phyloP scores from a whole-genome alignment of 2,113 vertebrate genomes.

The Paradisaea rubra region DNA sequence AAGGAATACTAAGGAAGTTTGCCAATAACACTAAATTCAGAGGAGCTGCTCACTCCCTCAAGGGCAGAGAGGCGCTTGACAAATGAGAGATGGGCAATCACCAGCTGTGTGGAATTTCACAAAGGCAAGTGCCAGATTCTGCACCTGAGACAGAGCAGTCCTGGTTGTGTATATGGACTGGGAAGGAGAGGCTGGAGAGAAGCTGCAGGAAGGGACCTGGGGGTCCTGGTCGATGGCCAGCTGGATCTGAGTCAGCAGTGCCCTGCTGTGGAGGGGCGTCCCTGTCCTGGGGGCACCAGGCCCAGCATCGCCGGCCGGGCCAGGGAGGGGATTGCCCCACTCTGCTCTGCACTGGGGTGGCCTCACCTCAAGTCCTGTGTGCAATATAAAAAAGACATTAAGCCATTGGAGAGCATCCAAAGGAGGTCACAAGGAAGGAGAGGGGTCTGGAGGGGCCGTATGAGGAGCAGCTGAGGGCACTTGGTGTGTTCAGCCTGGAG shows the following conservation, averaged over 20 bases:
- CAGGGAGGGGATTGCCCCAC: not conserved
- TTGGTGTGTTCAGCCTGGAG: not conserved
- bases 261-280: not conserved
- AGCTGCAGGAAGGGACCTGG: not conserved
- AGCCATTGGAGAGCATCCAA: not conserved
- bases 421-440: not conserved
- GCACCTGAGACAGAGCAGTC: not conserved
- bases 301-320: rapidly evolving
- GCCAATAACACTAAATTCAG: not conserved
- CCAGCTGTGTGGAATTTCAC: not conserved
- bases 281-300: not conserved
- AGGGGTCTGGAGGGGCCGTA: not conserved
- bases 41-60: not conserved
- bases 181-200: not conserved
- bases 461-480: not conserved
- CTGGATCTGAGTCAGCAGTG: not conserved
- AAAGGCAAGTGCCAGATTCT: not conserved
- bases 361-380: not conserved
- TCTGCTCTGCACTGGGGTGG: not conserved
- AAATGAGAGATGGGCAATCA: not conserved
- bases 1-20: not conserved
- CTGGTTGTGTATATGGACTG: not conserved
- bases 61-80: not conserved
- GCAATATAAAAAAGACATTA: not conserved
- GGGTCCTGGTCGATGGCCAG: not conserved